Percentiles rank a stretch among this genome's conserved stretches.
Conservation (phyloP, 1,140 invertebrate species). For the Papilio polytes region DNA sequence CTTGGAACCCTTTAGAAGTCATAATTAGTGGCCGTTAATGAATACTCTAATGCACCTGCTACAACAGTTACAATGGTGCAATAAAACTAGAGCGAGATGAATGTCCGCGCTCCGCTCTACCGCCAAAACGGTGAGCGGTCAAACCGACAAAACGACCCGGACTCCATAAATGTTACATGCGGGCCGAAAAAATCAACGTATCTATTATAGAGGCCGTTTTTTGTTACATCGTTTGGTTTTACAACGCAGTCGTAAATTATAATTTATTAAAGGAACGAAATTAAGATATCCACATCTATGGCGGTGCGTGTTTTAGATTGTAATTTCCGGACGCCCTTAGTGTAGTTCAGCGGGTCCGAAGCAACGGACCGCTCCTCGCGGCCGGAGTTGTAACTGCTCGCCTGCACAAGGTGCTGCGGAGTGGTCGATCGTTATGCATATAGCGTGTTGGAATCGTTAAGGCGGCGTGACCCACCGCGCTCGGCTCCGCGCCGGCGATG, state of each 20-base stretch:
- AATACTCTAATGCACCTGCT: slow-evolving; percentile 31
- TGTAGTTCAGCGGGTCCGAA: slow-evolving; percentile 59
- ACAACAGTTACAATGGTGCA: slow-evolving; percentile 28
- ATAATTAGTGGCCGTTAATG: slow-evolving; percentile 37
- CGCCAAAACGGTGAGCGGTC: slow-evolving; percentile 44
- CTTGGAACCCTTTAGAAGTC: slow-evolving; percentile 33
- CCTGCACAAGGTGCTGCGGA: slow-evolving; percentile 55
- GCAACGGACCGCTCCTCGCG: slow-evolving; percentile 59
- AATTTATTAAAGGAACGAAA: slow-evolving; percentile 78
- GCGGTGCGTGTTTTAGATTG: slow-evolving; percentile 68
- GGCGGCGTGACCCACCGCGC: slow-evolving; percentile 74
- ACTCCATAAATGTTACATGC: slow-evolving; percentile 72
- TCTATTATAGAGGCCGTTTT: slow-evolving; percentile 79
- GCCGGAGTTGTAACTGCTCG: slow-evolving; percentile 45
- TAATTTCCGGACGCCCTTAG: slow-evolving; percentile 61
- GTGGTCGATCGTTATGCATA: slow-evolving; percentile 63
- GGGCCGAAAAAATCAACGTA: slow-evolving; percentile 77
- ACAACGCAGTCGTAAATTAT: slow-evolving; percentile 80
- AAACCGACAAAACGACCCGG: slow-evolving; percentile 61
- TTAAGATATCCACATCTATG: slow-evolving; percentile 79
- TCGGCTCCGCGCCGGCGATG: slow-evolving; percentile 63
- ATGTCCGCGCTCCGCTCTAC: neutral
- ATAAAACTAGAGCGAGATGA: slow-evolving; percentile 38
- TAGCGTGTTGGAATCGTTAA: slow-evolving; percentile 61
- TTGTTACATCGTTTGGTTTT: slow-evolving; percentile 53